Evolutionary conservation across 2,113 vertebrate genomes (phyloP).

Genomic region (Tetrax tetrax): DNA sequence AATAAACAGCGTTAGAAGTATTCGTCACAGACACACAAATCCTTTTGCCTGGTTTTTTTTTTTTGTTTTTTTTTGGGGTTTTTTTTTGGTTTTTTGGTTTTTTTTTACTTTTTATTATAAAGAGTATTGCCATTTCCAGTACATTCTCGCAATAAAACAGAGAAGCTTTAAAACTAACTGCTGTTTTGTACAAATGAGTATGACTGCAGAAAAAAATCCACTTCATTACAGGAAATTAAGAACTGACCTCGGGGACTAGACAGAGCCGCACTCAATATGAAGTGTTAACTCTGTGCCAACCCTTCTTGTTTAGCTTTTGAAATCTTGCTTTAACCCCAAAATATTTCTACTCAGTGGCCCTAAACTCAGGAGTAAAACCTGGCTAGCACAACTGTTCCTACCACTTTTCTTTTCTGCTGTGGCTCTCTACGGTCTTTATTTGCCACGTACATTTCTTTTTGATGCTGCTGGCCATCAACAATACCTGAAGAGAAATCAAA

Average conservation of each 20-base stretch:
- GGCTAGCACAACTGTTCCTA: too few relatives aligned
- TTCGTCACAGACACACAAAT: not conserved
- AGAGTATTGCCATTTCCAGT: not conserved
- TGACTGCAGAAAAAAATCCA: not conserved
- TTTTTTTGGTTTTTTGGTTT: too few relatives aligned
- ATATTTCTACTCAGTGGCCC: not conserved
- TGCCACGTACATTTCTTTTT: fast-evolving
- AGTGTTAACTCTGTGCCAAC: not conserved
- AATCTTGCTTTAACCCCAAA: not conserved
- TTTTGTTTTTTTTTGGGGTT: too few relatives aligned
- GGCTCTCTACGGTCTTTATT: not conserved
- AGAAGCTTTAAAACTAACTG: not conserved
- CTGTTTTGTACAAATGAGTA: not conserved
- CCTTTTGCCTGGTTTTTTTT: not conserved
- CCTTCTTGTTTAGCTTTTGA: not conserved
- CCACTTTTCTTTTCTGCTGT: not conserved
- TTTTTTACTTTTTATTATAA: not conserved
- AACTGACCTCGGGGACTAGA: not conserved
- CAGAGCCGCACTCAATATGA: not conserved
- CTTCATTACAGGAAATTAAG: not conserved
- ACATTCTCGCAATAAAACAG: not conserved
- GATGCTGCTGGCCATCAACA: too few relatives aligned
- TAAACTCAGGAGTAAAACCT: not conserved
- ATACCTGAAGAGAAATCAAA: too few relatives aligned
- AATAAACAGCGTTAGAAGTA: not conserved